Percentiles rank a stretch among this genome's conserved stretches.
These are phyloP conservation scores for Lepidurus couesii DNA, from an alignment of 1,140 invertebrate species.

Conservation along the genomic window DNA sequence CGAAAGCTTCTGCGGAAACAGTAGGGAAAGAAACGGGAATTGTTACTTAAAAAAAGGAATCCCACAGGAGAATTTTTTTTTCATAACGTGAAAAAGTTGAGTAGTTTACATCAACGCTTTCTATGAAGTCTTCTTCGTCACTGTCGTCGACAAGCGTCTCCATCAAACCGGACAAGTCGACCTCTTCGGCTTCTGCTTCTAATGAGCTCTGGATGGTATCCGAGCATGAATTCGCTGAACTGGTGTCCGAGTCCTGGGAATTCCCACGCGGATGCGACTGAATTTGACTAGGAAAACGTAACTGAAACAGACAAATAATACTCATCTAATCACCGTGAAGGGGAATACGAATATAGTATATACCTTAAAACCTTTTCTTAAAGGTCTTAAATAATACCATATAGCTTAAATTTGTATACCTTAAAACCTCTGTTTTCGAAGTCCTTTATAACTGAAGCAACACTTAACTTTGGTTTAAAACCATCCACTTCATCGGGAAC, in stretches of 20 bases:
- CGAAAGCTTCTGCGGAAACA: conserved; percentile 64
- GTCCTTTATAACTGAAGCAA: background rate
- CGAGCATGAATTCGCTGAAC: conserved; percentile 88
- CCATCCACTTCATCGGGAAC: background rate
- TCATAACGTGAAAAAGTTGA: conserved; percentile 18
- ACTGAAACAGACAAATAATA: background rate
- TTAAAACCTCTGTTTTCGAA: background rate
- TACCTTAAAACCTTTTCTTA: no score
- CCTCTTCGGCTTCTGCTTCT: conserved; percentile 66
- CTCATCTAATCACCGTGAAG: no score
- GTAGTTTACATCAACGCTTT: conserved; percentile 67
- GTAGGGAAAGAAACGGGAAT: conserved; percentile 33
- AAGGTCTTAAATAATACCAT: background rate
- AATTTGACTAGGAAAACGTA: background rate
- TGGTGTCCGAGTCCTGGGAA: conserved; percentile 87
- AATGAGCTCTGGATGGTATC: conserved; percentile 87
- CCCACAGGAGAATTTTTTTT: background rate
- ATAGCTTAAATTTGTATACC: background rate
- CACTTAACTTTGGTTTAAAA: background rate
- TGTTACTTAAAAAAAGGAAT: conserved; percentile 7
- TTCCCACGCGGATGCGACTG: conserved; percentile 66
- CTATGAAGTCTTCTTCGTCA: conserved; percentile 86
- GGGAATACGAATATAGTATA: no score
- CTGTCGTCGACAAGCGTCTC: conserved; percentile 94
- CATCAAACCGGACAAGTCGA: conserved; percentile 86